A percentile compares a stretch with the other conserved stretches of the same genome.
Conservation (phyloP, 1,140 invertebrate species). For the Drosophila sulfurigaster region DNA sequence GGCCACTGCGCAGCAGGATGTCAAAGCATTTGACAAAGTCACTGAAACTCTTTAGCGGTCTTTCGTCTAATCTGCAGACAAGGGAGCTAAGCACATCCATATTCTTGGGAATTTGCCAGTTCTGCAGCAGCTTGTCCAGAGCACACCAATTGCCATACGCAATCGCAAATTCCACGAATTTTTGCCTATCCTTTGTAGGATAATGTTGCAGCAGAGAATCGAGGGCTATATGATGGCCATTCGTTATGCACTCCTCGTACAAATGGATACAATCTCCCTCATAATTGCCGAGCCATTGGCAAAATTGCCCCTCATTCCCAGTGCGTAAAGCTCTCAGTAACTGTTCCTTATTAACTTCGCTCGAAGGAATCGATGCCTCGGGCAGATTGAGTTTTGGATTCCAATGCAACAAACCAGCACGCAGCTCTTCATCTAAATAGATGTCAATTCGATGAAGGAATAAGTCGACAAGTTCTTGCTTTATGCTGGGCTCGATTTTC, state of each 20-base stretch:
- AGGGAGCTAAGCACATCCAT: constrained; percentile 86
- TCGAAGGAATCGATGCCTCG: constrained; percentile 21
- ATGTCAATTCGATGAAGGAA: constrained; percentile 85
- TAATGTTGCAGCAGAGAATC: constrained; percentile 45
- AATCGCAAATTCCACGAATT: constrained; percentile 83
- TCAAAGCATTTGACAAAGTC: constrained; percentile 86
- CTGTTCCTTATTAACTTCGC: constrained; percentile 84
- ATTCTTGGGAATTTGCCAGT: constrained; percentile 85
- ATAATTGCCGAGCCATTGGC: constrained; percentile 84
- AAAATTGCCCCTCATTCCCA: constrained; percentile 86
- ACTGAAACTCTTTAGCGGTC: constrained; percentile 34
- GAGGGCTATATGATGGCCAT: constrained; percentile 86
- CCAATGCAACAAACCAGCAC: constrained; percentile 86
- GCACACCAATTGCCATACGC: constrained; percentile 87
- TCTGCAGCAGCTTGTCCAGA: constrained; percentile 86
- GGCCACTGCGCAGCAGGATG: constrained; percentile 85
- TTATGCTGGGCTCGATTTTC: constrained; percentile 72
- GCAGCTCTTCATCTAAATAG: constrained; percentile 86
- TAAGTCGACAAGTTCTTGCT: constrained; percentile 85
- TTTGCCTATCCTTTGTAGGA: constrained; percentile 81
- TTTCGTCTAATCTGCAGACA: constrained; percentile 85
- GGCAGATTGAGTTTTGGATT: constrained; percentile 88
- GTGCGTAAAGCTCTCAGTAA: constrained; percentile 86
- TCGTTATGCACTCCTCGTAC: constrained; percentile 87
- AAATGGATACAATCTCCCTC: constrained; percentile 81